Evolutionary conservation across 2,888 invertebrate species (phyloP).

Genomic region (Creontiades dilutus): DNA sequence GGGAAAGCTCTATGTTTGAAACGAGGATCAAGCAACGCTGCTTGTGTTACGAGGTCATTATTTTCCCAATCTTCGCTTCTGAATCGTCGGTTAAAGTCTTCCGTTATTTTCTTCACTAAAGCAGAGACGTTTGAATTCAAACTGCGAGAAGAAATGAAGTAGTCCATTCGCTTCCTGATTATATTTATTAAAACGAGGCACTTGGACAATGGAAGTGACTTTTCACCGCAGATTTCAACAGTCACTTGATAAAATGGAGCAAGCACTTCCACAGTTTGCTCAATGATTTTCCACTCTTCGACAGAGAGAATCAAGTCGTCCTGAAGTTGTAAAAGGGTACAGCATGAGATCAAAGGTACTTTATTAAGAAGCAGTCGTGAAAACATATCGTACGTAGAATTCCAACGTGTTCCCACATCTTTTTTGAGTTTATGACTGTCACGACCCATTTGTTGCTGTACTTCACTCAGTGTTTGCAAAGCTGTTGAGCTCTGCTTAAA

Average conservation of each 20-base stretch:
- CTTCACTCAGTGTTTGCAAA: neutral
- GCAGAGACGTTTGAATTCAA: no score
- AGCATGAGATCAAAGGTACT: neutral
- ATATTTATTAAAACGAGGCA: neutral
- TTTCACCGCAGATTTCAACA: neutral
- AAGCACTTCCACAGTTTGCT: neutral
- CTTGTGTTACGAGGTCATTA: no score
- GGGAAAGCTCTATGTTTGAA: no score
- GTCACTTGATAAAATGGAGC: neutral
- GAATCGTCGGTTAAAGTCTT: no score
- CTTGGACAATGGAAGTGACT: neutral
- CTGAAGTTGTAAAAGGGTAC: neutral
- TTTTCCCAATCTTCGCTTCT: no score
- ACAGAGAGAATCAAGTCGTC: neutral
- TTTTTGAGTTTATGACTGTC: neutral
- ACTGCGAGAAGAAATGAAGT: no score
- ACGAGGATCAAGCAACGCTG: no score
- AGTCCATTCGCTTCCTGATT: conserved; percentile 3
- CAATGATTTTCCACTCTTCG: neutral
- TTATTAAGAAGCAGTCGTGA: neutral
- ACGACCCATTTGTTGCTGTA: neutral
- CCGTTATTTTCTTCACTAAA: no score
- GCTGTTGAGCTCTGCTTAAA: neutral
- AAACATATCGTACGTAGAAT: conserved; percentile 37
- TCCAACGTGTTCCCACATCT: conserved; percentile 34